Evolutionary conservation across 2,888 invertebrate species (phyloP).

Genomic region (Physocephala rufipes): DNA sequence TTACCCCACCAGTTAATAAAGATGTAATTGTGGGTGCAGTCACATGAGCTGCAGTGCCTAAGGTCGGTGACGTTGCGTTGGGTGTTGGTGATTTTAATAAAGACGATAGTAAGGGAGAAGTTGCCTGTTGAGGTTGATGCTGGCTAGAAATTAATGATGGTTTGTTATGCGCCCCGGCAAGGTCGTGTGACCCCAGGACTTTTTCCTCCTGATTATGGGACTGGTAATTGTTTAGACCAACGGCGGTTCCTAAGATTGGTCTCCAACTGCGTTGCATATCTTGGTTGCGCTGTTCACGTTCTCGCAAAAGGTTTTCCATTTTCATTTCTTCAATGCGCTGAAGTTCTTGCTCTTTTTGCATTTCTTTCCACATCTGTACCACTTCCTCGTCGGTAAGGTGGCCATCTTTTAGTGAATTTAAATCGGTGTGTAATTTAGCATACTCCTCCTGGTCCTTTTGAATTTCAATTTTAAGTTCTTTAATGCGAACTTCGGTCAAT

Average conservation of each 20-base stretch:
- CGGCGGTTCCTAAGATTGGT: constrained; percentile 34
- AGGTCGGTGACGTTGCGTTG: constrained; percentile 68
- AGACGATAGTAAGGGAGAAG: constrained; percentile 83
- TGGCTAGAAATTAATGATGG: constrained; percentile 20
- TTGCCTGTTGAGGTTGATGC: constrained; percentile 17
- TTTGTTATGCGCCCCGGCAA: constrained; percentile 44
- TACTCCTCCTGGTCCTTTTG: constrained; percentile 79
- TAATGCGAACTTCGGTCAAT: constrained; percentile 79
- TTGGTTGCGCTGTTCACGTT: constrained; percentile 73
- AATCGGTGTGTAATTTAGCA: constrained; percentile 73
- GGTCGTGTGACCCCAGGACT: constrained; percentile 54
- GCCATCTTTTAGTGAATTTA: constrained; percentile 67
- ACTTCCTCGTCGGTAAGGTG: constrained; percentile 76
- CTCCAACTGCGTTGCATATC: constrained; percentile 72
- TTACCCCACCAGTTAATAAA: constrained; percentile 60
- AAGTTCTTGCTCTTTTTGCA: constrained; percentile 78
- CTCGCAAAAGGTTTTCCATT: constrained; percentile 58
- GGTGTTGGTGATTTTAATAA: constrained; percentile 73
- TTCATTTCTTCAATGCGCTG: constrained; percentile 73
- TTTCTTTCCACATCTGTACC: constrained; percentile 76
- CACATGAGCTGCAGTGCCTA: constrained; percentile 58
- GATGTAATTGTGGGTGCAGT: constrained; percentile 65
- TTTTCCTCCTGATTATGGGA: constrained; percentile 23
- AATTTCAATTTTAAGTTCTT: constrained; percentile 78
- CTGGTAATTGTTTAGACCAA: constrained; percentile 42